Evolutionary conservation across 1,140 invertebrate genomes (phyloP), one percentile per base, ranked within the genome.

Genomic region (Rhagoletis zephyria): DNA sequence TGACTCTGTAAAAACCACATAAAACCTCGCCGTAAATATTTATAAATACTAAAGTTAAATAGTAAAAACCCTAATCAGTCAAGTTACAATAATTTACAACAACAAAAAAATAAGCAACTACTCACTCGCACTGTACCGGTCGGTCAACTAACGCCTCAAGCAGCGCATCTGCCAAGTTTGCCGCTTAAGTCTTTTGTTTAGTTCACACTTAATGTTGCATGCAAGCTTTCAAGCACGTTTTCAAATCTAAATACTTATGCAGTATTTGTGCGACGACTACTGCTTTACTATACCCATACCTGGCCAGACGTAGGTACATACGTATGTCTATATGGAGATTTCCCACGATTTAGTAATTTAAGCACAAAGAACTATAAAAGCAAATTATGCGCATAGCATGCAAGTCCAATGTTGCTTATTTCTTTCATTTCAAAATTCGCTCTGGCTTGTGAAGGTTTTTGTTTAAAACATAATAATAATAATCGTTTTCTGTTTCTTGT

Each of bases 331-430:
- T n/a, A 74, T 9, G 74, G 30, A 81, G 74, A 81, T 81, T 81
- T 81, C 74, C 74, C 74, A 81, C 74, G 74, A 81, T 51, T 81
- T 81, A 81, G 48, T 81, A 81, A 81, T 81, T 81, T 81, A 81
- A 81, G 40, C 42, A 81, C 45, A 42, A 81, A 81, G 56, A 81
- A 81, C 30, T 56, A 81, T 56, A 81, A 51, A 56, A 9, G 74
- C 74, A 48, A 19, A 81, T 81, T 51, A 56, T 81, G 56, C 56
- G 74, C 48, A 81, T 81, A 56, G 56, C 74, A 81, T 81, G 74
- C 45, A 56, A 81, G 19, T 12, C 48, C 12, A 19, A 42, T 16
- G 19, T 3, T 30, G 30, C 16, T 56, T 48, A 42, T 74, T 42
- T 74, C n/a, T 67, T 67, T 81, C n/a, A 59, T 56, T n/a, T 51